Base-by-base conservation (phyloP, 1,140 invertebrate genomes). In the Bathynomus jamesi region DNA sequence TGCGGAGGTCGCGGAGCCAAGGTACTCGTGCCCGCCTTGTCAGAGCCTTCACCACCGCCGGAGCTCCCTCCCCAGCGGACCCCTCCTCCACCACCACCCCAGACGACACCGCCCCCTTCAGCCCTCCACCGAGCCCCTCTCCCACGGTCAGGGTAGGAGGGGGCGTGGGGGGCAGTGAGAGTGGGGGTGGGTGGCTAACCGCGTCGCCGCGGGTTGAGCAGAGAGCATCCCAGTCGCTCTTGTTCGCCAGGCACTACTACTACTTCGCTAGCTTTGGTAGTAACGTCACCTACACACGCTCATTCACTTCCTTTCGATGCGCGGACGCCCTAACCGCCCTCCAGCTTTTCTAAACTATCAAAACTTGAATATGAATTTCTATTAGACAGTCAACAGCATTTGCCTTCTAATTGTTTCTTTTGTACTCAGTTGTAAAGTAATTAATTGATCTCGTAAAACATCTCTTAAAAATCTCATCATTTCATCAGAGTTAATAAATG, bases 1-100 rank as follows among this genome's bases (percentile, higher is more conserved):
- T 87, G 81, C 85, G 89, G 81, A 87, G 89, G 80, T 90, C 89
- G 81, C 89, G 90, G 83, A 90, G 88, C 84, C 91, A 93, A 91
- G 91, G 91, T 91, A 92, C 91, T 87, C 78, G 80, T 71, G 77
- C 79, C 74, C 75, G 79, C 75, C 76, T 81, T 72, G 80, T 81
- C 79, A 78, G 79, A 78, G 80, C 80, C 78, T 79, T 79, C 79
- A 78, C 83, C 83, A 83, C 81, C 81, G 83, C 79, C 81, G 72
- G 83, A 83, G 76, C 74, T 66, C 73, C 64, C 60, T 25, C 70
- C 28, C 28, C 70, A 28, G 21, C 28, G 63, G 65, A 25, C 61
- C 46, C 32, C 61, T 80, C 80, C 80, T 79, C 80, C 79, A 80
- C 81, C 81, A 79, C 80, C 78, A 69, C 61, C 66, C 73, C 78